Evolutionary conservation across 2,113 vertebrate species (phyloP), one percentile per base, ranked within the genome.

Genomic region (Tonatia bakeri): DNA sequence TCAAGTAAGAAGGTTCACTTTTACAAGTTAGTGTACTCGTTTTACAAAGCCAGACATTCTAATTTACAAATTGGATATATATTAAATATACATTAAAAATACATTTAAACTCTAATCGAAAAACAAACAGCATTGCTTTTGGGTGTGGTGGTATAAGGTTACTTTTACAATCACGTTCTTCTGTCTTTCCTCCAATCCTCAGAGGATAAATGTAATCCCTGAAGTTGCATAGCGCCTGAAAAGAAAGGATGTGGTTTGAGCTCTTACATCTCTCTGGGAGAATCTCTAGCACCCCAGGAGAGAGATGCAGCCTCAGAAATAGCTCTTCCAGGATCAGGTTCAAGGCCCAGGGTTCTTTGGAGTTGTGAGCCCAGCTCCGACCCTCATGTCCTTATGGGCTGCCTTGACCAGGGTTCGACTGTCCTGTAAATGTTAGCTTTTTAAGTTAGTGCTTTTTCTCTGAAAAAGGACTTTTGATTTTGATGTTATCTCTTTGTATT

Each of bases 21-120:
- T 94, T 80, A 94, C 36, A 75, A 31, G 17, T 64, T 40, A 85
- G 19, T 92, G 50, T 31, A 19, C 26, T 64, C 47, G 94, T 96
- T 94, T 67, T 24, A 43, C 20, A 95, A 90, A 96, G 56, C 77
- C n/a, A 95, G 85, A 69, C 24, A 72, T 91, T 91, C 67, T 88
- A 45, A 45, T 90, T 67, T 94, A 59, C 76, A 72, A 83, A 54
- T 33, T 7, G 36, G 26, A 16, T 61, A 20, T 93, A n/a, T 88
- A 33, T 47, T 82, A 94, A 84, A 59, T 67, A 47, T 7, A 67
- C 31, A 87, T 67, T 87, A 64, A 11, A 91, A 77, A 64, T 38
- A 81, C 13, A 43, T 70, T 82, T 95, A 47, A 87, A 61, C 52
- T 75, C 47, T 87, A 82, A 90, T 43, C 54, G 33, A 26, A 93